A percentile compares a stretch with the other conserved stretches of the same genome.
These are phyloP conservation scores for Chionomys nivalis DNA, from an alignment of 2,113 vertebrate species.

Conservation along the genomic window DNA sequence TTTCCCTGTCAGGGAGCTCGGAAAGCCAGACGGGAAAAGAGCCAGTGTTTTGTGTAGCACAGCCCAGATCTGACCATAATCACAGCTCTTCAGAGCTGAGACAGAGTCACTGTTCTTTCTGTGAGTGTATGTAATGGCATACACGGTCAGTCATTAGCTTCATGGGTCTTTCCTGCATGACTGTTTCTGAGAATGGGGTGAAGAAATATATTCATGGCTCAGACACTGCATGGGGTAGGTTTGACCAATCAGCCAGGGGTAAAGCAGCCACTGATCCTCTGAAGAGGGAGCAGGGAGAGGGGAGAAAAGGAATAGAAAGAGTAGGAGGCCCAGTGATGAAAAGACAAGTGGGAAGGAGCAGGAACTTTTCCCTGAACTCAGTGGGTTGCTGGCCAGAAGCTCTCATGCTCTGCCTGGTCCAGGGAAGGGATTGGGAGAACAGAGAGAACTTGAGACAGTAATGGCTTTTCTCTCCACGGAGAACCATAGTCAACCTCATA, in stretches of 20 bases:
- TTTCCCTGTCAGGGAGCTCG: background rate
- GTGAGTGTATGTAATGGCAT: background rate
- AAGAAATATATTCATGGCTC: background rate
- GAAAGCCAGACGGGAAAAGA: background rate
- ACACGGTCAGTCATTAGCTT: background rate
- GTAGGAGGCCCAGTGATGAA: background rate
- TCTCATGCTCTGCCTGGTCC: background rate
- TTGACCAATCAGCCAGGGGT: background rate
- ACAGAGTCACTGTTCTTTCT: background rate
- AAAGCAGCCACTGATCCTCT: background rate
- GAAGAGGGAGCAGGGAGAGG: background rate
- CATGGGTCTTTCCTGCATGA: background rate
- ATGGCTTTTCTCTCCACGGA: conserved; percentile 18
- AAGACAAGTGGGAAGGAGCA: background rate
- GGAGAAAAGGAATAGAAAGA: background rate
- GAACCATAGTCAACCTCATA: conserved; percentile 34
- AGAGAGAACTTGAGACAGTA: background rate
- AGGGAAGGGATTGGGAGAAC: background rate
- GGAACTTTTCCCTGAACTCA: background rate
- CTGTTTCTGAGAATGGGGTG: background rate
- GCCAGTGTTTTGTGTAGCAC: background rate
- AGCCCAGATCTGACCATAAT: background rate
- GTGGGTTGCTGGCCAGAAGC: background rate
- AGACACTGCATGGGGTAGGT: no score
- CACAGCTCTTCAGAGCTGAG: background rate